Percentiles rank a stretch among this genome's conserved stretches.
These are phyloP conservation scores for Erythrocercus mccallii DNA, from an alignment of 2,113 vertebrate genomes.

Conservation along the genomic window DNA sequence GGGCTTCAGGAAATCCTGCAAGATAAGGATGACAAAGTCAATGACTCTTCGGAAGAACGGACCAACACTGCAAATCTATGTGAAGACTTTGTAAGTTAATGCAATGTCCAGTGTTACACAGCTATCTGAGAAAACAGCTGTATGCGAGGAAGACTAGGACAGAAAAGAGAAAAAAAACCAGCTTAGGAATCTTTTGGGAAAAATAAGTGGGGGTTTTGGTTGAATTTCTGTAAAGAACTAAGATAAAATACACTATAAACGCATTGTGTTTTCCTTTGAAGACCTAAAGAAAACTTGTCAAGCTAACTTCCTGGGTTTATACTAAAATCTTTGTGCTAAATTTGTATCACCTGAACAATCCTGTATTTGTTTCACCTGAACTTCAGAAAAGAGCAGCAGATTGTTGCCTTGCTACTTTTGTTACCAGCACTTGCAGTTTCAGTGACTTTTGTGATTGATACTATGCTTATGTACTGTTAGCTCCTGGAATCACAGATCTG, in stretches of 20 bases:
- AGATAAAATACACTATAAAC: neutral
- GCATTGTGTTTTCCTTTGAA: neutral
- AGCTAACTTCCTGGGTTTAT: neutral
- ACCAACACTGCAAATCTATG: constrained; percentile 70
- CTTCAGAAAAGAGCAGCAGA: neutral
- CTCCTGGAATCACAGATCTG: neutral
- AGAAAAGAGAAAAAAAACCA: neutral
- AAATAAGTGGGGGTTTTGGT: neutral
- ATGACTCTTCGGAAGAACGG: constrained; percentile 5
- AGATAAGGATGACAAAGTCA: constrained; percentile 68
- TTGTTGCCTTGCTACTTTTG: neutral
- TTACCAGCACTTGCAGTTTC: neutral
- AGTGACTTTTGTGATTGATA: neutral
- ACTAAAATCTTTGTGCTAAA: neutral
- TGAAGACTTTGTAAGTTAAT: constrained; percentile 84
- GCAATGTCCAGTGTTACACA: neutral
- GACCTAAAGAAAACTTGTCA: neutral
- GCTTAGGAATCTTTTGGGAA: neutral
- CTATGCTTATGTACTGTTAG: neutral
- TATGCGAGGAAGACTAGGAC: neutral
- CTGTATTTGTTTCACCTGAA: neutral
- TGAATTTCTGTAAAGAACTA: neutral
- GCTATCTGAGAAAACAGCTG: neutral
- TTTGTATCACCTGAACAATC: neutral
- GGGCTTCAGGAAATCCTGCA: constrained; percentile 80